These are phyloP conservation scores for Itoplectis maculator DNA, from an alignment of 2,888 invertebrate genomes.

Conservation along the genomic window DNA sequence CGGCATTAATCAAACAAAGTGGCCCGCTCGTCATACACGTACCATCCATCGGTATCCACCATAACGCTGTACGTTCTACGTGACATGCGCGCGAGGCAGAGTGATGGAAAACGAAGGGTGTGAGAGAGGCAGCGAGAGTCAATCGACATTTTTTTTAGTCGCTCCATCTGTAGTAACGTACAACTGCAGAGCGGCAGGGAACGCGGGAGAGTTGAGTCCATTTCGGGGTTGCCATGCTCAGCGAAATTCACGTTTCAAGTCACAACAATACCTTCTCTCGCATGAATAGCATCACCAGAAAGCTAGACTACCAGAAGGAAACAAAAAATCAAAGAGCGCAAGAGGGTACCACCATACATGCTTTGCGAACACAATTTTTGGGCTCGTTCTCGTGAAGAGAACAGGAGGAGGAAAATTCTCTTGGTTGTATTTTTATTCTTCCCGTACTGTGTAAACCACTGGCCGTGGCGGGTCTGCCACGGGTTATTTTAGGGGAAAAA, in stretches of 20 bases:
- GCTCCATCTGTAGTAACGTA: slow-evolving; percentile 40
- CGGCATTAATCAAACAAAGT: slow-evolving; percentile 45
- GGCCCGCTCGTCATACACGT: slow-evolving; percentile 20
- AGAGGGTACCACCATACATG: slow-evolving; percentile 35
- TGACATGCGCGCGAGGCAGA: slow-evolving; percentile 21
- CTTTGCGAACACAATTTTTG: slow-evolving; percentile 23
- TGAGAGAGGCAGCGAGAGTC: slow-evolving; percentile 8
- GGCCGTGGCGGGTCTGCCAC: slow-evolving; percentile 43
- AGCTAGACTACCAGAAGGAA: slow-evolving; percentile 33
- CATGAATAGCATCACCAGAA: slow-evolving; percentile 41
- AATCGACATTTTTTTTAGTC: slow-evolving; percentile 34
- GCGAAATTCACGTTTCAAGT: slow-evolving; percentile 50
- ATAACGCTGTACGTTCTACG: slow-evolving; percentile 34
- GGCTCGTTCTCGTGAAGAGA: slow-evolving; percentile 11
- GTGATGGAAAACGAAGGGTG: not conserved
- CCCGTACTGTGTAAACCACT: slow-evolving; percentile 36
- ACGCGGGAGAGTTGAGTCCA: slow-evolving; percentile 5
- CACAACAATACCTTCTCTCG: slow-evolving; percentile 47
- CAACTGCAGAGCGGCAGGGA: not conserved
- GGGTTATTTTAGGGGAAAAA: slow-evolving; percentile 39
- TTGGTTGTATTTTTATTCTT: slow-evolving; percentile 29
- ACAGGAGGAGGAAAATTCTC: slow-evolving; percentile 26
- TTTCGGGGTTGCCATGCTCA: slow-evolving; percentile 40
- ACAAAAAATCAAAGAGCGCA: slow-evolving; percentile 37
- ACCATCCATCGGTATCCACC: slow-evolving; percentile 41